Evolutionary conservation across 1,140 invertebrate species (phyloP).

Genomic region (Drosophila murphyi): DNA sequence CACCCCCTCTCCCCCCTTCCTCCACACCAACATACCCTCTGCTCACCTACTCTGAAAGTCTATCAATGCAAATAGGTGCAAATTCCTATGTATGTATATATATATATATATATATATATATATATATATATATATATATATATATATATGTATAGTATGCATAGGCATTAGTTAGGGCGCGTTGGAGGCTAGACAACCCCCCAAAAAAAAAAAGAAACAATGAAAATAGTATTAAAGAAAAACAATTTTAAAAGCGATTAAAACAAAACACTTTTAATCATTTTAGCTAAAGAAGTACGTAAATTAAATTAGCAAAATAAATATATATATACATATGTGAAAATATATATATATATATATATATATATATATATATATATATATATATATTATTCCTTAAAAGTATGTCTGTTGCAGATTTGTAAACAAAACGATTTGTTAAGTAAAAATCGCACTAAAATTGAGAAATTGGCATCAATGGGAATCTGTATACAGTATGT

Average conservation of each 20-base stretch:
- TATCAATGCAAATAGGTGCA: slow-evolving; percentile 57
- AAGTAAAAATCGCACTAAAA: no score
- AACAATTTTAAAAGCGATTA: neutral
- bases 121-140: slow-evolving; percentile 5
- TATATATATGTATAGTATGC: slow-evolving; percentile 30
- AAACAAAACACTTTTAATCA: neutral
- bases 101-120: slow-evolving; percentile 18
- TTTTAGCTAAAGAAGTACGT: no score
- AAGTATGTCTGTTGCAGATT: no score
- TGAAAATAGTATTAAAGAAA: neutral
- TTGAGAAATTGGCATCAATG: no score
- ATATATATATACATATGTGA: no score
- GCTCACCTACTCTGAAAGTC: neutral
- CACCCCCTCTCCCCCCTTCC: neutral
- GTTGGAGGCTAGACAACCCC: slow-evolving; percentile 33
- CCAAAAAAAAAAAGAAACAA: slow-evolving; percentile 42
- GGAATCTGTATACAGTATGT: no score
- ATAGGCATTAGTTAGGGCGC: slow-evolving; percentile 17
- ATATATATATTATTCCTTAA: no score
- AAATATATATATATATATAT: no score
- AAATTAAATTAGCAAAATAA: no score
- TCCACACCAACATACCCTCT: neutral
- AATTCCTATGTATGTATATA: slow-evolving; percentile 44
- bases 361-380: no score
- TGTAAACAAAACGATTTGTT: no score